Percentiles rank a stretch among this genome's conserved stretches.
Evolutionary conservation across 2,888 invertebrate species (phyloP).

Genomic region (Falcaria lacertinaria): DNA sequence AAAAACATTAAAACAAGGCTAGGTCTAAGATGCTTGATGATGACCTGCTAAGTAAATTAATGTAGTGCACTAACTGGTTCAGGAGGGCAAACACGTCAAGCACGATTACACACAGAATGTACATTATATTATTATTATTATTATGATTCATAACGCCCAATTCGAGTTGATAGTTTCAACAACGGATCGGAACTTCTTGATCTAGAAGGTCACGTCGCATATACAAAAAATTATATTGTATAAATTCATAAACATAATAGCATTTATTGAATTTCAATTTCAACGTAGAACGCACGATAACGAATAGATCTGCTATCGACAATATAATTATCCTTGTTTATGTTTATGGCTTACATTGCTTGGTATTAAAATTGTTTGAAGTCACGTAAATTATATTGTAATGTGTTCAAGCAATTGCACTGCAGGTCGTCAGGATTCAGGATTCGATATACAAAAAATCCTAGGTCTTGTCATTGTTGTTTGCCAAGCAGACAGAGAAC

Average conservation of each 20-base stretch:
- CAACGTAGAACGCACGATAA: background rate
- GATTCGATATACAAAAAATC: too few species aligned
- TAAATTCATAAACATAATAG: background rate
- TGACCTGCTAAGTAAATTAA: conserved; percentile 59
- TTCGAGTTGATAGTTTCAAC: conserved; percentile 61
- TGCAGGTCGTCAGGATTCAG: too few species aligned
- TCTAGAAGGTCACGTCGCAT: background rate
- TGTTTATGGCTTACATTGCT: too few species aligned
- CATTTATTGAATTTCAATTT: background rate
- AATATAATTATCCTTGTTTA: too few species aligned
- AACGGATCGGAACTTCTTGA: conserved; percentile 15
- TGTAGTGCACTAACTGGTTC: conserved; percentile 61
- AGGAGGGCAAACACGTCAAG: conserved; percentile 57
- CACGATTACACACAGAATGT: conserved; percentile 33
- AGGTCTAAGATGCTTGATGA: conserved; percentile 35
- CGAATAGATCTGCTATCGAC: too few species aligned
- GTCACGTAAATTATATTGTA: too few species aligned
- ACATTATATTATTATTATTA: conserved; percentile 42
- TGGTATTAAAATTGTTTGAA: too few species aligned
- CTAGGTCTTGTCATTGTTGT: too few species aligned
- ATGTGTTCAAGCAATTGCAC: too few species aligned
- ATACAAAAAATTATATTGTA: background rate
- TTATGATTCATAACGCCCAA: conserved; percentile 62
- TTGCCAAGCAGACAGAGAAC: too few species aligned
- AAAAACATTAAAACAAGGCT: conserved; percentile 8